Base-by-base conservation (phyloP, 1,140 invertebrate species). In the Latrodectus geometricus region DNA sequence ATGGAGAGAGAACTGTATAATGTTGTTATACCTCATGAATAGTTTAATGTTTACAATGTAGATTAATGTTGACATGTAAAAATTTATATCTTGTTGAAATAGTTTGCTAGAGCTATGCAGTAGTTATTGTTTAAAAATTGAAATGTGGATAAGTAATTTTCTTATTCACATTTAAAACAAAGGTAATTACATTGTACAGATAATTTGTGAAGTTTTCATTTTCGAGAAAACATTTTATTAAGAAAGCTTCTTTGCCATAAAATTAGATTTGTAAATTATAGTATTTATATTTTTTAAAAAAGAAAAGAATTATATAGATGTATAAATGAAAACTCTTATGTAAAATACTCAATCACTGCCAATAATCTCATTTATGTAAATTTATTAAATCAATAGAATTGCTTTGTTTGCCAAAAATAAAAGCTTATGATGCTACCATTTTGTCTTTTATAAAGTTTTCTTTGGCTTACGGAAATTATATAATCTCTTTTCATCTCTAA, bases 321-420 rank as follows among this genome's bases (percentile, higher is more conserved):
- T 76, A 84, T 84, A 74, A 84, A 66, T 54, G 35, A 68, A 66
- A 69, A 84, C 48, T 68, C 52, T 17, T 84, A 61, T 84, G 72
- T 74, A 65, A 76, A 84, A 54, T 84, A 84, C 76, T 75, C 17
- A 80, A 84, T 76, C 82, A 84, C 82, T 84, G 82, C 82, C 82
- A 84, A 52, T 84, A 70, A 74, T 74, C 74, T 83, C 52, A 68
- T 69, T 84, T 68, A 76, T 84, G 73, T 76, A 84, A 82, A 81
- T 81, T 65, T 65, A 54, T 83, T 70, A 54, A 74, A 65, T 70
- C 8, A 65, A 65, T 83, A 74, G 72, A 48, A 83, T 21, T n/a
- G 23, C 54, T 83, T 83, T 69, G 35, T 83, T 75, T 83, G 81
- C 70, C 81, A 73, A 75, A 84, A 84, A 84, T 84, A 84, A 84